Evolutionary conservation across 1,140 invertebrate species (phyloP), one percentile per base, ranked within the genome.

Genomic region (Pseudoatta argentina): DNA sequence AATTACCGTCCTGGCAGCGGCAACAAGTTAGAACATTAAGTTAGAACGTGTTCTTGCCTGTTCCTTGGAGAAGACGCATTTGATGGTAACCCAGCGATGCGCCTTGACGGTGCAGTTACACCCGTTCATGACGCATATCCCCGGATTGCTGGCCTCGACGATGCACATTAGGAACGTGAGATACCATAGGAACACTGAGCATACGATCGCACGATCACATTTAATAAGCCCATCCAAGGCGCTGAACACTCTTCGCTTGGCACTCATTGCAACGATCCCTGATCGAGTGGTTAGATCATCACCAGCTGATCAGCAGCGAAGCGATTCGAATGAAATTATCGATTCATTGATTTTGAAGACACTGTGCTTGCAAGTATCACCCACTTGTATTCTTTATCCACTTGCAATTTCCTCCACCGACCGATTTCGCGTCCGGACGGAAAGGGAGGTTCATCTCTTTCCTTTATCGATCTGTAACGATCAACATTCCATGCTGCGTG

Each of bases 61-160:
- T 91, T 96, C 91, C 57, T 94, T 91, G 64, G 95, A 93, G 88
- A 97, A 96, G 86, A 96, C 95, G 92, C 97, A 97, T 94, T 96
- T 97, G 90, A 97, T 95, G 88, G 94, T 96, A 87, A 96, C 95
- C 96, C 96, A 97, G 48, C 94, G 95, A 71, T 96, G 95, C 55
- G 95, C 94, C 51, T 95, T 96, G 51, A 95, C 93, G 57, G 95
- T 95, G 91, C 96, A 97, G 83, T 95, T 95, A 93, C 97, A 97
- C 90, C 95, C 96, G 57, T 95, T 92, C 89, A 96, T 94, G 27
- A 95, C 94, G 91, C 96, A 97, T 87, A 97, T 95, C 64, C 94
- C 94, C n/a, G 91, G 91, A 86, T 89, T 92, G 76, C 61, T 77
- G 81, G 78, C 87, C 82, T 88, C 89, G 82, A 87, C 72, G 30